Evolutionary conservation across 2,797 vertebrate genomes (phyloP).

Genomic region (Natrix natrix): DNA sequence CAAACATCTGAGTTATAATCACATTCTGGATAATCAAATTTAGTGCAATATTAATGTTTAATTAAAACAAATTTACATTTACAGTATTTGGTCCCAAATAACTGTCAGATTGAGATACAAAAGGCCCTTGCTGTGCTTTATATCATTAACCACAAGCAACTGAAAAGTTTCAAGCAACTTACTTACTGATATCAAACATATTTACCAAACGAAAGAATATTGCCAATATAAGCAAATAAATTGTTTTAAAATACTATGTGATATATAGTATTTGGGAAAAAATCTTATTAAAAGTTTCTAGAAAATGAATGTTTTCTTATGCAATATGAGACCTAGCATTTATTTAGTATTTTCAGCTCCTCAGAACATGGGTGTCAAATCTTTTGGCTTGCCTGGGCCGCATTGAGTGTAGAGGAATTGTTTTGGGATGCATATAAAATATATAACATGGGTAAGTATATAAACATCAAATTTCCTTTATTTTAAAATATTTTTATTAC

Average conservation of each 20-base stretch:
- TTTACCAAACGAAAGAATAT: background rate
- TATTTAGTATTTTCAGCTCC: background rate
- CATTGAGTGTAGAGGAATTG: background rate
- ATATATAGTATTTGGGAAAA: background rate
- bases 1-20: background rate
- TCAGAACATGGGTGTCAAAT: background rate
- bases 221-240: background rate
- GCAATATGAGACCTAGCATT: background rate
- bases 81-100: background rate
- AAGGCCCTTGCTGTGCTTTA: background rate
- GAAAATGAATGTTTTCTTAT: background rate
- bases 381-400: background rate
- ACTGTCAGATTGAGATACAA: background rate
- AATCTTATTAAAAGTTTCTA: background rate
- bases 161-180: conserved; percentile 33
- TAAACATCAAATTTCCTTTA: background rate
- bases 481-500: background rate
- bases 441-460: background rate
- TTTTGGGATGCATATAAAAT: background rate
- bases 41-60: background rate
- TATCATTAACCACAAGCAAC: background rate
- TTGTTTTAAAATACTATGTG: background rate
- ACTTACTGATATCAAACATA: conserved; percentile 58
- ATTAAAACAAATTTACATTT: background rate
- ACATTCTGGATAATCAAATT: background rate